Conservation (phyloP, 2,797 vertebrate genomes). For the Characodon lateralis region DNA sequence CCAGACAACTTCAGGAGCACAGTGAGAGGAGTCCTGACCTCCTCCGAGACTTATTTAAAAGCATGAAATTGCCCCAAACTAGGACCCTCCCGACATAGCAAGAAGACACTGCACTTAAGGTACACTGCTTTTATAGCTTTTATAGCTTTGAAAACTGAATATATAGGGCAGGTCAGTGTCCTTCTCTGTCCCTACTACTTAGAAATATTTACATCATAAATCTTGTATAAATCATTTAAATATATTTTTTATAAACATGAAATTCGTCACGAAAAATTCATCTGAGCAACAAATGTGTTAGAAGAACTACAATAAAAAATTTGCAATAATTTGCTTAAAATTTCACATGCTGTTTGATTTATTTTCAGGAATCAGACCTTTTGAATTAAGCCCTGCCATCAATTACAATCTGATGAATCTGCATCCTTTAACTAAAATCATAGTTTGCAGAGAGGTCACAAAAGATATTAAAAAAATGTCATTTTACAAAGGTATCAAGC, state of each 20-base stretch:
- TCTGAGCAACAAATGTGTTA: background rate
- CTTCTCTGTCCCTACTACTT: constrained; percentile 11
- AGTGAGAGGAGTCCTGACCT: constrained; percentile 25
- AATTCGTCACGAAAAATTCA: background rate
- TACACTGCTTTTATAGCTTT: constrained; percentile 15
- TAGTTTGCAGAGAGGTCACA: background rate
- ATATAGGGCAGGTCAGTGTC: constrained; percentile 22
- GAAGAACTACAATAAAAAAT: background rate
- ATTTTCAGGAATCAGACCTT: background rate
- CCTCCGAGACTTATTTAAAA: constrained; percentile 42
- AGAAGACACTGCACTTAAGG: constrained; percentile 52
- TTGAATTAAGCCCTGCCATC: background rate
- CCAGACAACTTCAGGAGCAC: constrained; percentile 16
- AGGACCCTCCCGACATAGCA: constrained; percentile 10
- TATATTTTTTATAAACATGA: background rate
- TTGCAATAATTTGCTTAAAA: background rate
- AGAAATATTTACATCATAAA: background rate
- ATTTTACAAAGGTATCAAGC: background rate
- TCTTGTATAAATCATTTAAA: background rate
- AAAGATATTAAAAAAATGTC: background rate
- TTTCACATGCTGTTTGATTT: background rate
- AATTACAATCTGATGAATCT: background rate
- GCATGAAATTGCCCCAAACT: constrained; percentile 29
- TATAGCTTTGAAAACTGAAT: constrained; percentile 30
- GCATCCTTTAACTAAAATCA: background rate